phyloP scores from a whole-genome alignment of 2,113 vertebrate genomes.

The Anhinga rufa region DNA sequence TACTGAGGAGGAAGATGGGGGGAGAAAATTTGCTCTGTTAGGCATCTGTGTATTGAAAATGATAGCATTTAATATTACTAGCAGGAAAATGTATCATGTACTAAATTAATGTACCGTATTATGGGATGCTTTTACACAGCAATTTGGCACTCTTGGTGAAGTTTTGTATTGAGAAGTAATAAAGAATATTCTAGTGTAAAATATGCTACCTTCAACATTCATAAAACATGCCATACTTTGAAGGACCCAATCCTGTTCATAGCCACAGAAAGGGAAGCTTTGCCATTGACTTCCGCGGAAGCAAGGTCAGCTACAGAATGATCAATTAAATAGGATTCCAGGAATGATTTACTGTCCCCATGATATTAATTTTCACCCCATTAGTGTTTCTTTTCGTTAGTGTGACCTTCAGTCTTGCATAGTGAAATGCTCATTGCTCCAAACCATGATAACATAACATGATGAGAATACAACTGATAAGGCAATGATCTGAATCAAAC shows the following conservation, averaged over 20 bases:
- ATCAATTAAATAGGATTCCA: constrained; percentile 11
- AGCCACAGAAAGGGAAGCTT: not conserved
- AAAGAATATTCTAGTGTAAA: not conserved
- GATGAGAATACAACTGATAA: not conserved
- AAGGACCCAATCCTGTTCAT: not conserved
- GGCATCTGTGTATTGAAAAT: not conserved
- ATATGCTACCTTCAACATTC: not conserved
- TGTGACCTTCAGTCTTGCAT: constrained; percentile 14
- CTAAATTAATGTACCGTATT: not conserved
- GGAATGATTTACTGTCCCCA: constrained; percentile 44
- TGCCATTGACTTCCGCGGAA: not conserved
- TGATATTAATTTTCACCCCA: constrained; percentile 17
- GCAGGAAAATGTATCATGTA: not conserved
- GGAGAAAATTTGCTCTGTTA: not conserved
- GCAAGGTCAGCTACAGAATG: constrained; percentile 19
- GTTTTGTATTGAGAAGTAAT: constrained; percentile 1
- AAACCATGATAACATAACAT: not conserved
- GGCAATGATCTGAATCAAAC: not conserved
- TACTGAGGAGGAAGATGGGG: not conserved
- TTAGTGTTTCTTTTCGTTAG: constrained; percentile 30
- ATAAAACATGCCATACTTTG: not conserved
- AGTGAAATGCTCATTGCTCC: constrained; percentile 36
- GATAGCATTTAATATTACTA: not conserved
- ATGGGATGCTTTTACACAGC: not conserved
- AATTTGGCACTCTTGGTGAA: not conserved